Conservation (phyloP, 2,888 invertebrate genomes). For the Xestia sexstrigata region DNA sequence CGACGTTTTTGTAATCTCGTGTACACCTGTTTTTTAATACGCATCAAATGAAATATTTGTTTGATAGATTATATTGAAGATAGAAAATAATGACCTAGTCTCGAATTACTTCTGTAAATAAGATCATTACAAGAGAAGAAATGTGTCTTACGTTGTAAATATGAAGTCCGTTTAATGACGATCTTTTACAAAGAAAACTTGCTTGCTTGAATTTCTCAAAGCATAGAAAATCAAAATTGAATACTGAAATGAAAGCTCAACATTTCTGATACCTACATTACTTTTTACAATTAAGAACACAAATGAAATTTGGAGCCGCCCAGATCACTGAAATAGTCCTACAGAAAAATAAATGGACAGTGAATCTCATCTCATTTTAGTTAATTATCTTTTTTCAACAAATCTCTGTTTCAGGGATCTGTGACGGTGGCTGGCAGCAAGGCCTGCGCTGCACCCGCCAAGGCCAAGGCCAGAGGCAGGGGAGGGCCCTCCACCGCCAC, state of each 20-base stretch:
- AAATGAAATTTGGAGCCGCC: slow-evolving; percentile 30
- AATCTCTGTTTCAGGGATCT: slow-evolving; percentile 22
- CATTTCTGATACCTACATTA: slow-evolving; percentile 13
- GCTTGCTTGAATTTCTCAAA: background rate
- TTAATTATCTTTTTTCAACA: slow-evolving; percentile 30
- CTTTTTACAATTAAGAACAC: slow-evolving; percentile 28
- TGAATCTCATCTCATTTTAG: slow-evolving; percentile 25
- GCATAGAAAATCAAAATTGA: background rate
- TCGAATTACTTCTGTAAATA: background rate
- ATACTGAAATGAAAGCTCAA: slow-evolving; percentile 6
- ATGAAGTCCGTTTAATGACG: background rate
- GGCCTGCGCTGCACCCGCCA: too few species aligned
- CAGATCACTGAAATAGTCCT: slow-evolving; percentile 26
- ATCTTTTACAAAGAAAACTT: background rate
- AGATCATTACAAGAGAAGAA: slow-evolving; percentile 8
- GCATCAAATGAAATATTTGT: slow-evolving; percentile 7
- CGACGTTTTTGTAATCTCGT: slow-evolving; percentile 4
- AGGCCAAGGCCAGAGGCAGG: too few species aligned
- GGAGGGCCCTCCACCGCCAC: too few species aligned
- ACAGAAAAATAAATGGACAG: slow-evolving; percentile 41
- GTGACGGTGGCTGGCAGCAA: too few species aligned
- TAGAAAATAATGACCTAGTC: background rate
- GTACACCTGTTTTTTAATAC: slow-evolving; percentile 8
- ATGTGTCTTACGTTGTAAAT: background rate
- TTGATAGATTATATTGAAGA: slow-evolving; percentile 16